Percentiles rank a stretch among this genome's conserved stretches.
Evolutionary conservation across 2,888 invertebrate genomes (phyloP).

Genomic region (Argyresthia albistria): DNA sequence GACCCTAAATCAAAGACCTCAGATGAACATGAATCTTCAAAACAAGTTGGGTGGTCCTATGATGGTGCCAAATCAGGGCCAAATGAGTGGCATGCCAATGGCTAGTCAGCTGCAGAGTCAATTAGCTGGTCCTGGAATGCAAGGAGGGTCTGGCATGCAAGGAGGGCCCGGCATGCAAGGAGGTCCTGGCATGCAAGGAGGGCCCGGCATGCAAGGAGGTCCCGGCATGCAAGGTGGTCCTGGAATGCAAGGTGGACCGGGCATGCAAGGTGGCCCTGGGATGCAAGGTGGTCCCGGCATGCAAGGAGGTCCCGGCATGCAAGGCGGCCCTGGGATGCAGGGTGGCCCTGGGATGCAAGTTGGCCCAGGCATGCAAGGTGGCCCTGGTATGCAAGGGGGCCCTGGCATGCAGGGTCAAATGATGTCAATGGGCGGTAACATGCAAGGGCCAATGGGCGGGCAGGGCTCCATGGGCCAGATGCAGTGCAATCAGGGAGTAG

Average conservation of each 20-base stretch:
- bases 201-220: slow-evolving; percentile 54
- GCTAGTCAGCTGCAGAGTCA: slow-evolving; percentile 58
- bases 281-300: slow-evolving; percentile 57
- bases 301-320: slow-evolving; percentile 57
- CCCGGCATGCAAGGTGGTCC: slow-evolving; percentile 57
- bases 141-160: slow-evolving; percentile 48
- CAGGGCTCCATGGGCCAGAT: slow-evolving; percentile 42
- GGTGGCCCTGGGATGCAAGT: slow-evolving; percentile 57
- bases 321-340: slow-evolving; percentile 55
- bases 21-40: slow-evolving; percentile 71
- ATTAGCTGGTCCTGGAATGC: slow-evolving; percentile 48
- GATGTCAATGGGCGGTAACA: slow-evolving; percentile 54
- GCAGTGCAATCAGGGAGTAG: slow-evolving; percentile 52
- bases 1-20: slow-evolving; percentile 79
- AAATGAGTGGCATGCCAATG: slow-evolving; percentile 66
- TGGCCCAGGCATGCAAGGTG: slow-evolving; percentile 51
- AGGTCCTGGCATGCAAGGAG: slow-evolving; percentile 54
- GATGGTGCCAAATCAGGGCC: slow-evolving; percentile 68
- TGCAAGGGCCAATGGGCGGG: slow-evolving; percentile 50
- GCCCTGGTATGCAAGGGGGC: slow-evolving; percentile 48
- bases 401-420: slow-evolving; percentile 62
- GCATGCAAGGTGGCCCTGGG: slow-evolving; percentile 53
- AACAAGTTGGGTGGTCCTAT: slow-evolving; percentile 70
- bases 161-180: slow-evolving; percentile 57
- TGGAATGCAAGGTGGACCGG: slow-evolving; percentile 53